Base-by-base conservation (phyloP, 2,113 vertebrate genomes). In the Sebastes fasciatus region DNA sequence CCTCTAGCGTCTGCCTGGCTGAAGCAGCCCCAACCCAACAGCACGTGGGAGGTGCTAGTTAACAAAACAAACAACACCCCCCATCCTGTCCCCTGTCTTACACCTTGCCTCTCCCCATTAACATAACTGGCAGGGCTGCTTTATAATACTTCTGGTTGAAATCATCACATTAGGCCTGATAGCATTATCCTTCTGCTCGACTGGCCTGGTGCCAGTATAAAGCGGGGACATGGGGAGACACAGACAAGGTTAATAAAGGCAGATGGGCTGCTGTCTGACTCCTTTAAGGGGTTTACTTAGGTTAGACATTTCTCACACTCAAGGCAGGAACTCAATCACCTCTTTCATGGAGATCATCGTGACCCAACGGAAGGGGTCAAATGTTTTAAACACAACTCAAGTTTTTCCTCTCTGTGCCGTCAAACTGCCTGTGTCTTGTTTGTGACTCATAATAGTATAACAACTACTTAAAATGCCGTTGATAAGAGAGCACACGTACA, bases 221-320 rank as follows among this genome's bases (percentile, higher is more conserved):
- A 85, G 42, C 66, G 65, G 43, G 67, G 82, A 84, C 70, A 79
- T 8, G 63, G n/a, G 82, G 63, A 77, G 85, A 86, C 66, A 61
- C 84, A 79, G 87, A 89, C 85, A 89, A 90, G 89, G 92, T 88
- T 92, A 91, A 90, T 86, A 84, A 82, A 90, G 72, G 83, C 85
- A 88, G 80, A 86, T 74, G 71, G 81, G 42, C 75, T 17, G 40
- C 65, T 82, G 80, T 88, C 78, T 82, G 79, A 86, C 65, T 79
- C 21, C 60, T 80, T 70, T 69, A 43, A 71, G 12, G 4, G 45
- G 43, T 49, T 34, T 72, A 61, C 77, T 73, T 6, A 45, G 65
- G 71, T 69, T 58, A 49, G 63, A 79, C 61, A 70, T 61, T 79
- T 68, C 54, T 80, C 63, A 66, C 63, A 74, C 34, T 82, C 23